Evolutionary conservation across 1,140 invertebrate species (phyloP).

Genomic region (Eurosta solidaginis): DNA sequence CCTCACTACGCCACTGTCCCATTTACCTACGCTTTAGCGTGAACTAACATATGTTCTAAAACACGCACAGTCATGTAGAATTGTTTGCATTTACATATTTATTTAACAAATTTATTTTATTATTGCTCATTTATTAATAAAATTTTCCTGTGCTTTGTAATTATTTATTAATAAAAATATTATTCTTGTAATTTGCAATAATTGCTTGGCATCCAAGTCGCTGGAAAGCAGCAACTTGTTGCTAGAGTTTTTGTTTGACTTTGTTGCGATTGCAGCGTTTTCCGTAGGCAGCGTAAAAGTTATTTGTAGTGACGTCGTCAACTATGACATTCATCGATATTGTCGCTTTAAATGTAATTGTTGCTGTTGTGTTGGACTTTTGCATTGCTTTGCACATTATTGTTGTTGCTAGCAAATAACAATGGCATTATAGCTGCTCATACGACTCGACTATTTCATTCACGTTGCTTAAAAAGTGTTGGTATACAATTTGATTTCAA

Average conservation of each 20-base stretch:
- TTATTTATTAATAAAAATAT: slow-evolving; percentile 22
- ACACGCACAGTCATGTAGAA: slow-evolving; percentile 23
- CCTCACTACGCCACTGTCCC: too few species aligned
- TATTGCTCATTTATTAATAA: slow-evolving; percentile 27
- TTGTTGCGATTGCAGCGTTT: slow-evolving; percentile 29
- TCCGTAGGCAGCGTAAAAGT: slow-evolving; percentile 15
- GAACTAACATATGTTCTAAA: slow-evolving; percentile 32
- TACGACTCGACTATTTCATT: background rate
- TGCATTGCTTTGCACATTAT: background rate
- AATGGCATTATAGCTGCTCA: background rate
- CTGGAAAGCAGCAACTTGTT: background rate
- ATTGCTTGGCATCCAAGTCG: background rate
- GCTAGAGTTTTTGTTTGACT: background rate
- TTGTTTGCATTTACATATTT: background rate
- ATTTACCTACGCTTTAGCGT: background rate
- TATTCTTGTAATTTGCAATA: slow-evolving; percentile 5
- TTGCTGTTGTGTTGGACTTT: background rate
- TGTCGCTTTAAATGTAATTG: background rate
- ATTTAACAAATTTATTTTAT: slow-evolving; percentile 11
- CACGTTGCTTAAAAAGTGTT: background rate
- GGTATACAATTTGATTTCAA: too few species aligned
- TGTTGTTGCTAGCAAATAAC: background rate
- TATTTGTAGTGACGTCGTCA: slow-evolving; percentile 3
- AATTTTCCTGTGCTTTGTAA: slow-evolving; percentile 6
- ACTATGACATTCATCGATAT: background rate